Base-by-base conservation (phyloP, 2,113 vertebrate genomes). In the Vombatus ursinus region DNA sequence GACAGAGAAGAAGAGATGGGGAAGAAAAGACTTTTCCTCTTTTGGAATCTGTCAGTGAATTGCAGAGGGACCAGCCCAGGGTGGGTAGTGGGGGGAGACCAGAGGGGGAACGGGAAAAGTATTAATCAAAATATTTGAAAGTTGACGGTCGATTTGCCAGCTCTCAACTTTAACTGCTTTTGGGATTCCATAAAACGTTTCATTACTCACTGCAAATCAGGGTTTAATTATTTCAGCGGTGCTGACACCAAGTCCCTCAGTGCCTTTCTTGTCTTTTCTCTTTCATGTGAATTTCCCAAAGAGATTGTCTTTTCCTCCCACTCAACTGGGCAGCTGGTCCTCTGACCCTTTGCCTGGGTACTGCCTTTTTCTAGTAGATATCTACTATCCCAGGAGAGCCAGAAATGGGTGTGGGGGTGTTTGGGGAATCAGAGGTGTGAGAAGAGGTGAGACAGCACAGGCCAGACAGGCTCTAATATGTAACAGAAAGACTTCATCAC, bases 171-270 rank as follows among this genome's bases (percentile, higher is more conserved):
- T 98, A 97, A 98, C 90, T 98, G 97, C 95, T 97, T 98, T 96
- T 90, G 95, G 97, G 97, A 97, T 98, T 97, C 96, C 97, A 97
- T 98, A 98, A 98, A 98, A 98, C 95, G 97, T 97, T 96, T 97
- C 97, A 97, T 96, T 98, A 97, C 94, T 98, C 77, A 97, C 96
- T 98, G 93, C 93, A 96, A 96, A 96, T 96, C 93, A 94, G 91
- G 93, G 93, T 96, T 98, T 95, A 97, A 98, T 98, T 97, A 98
- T 96, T 97, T 95, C 95, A 98, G 95, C 96, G 89, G 0, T 94
- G 97, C 94, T 97, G 96, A 98, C 47, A 95, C 89, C 92, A 97
- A 96, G 95, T 49, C 50, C 52, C 0, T 90, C 47, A 94, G 11
- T 91, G 0, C 89, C 92, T 92, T 52, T 44, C 50, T 90, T 22